These are phyloP conservation scores for Drosophila niveifrons DNA, from an alignment of 2,888 invertebrate species.

Conservation along the genomic window DNA sequence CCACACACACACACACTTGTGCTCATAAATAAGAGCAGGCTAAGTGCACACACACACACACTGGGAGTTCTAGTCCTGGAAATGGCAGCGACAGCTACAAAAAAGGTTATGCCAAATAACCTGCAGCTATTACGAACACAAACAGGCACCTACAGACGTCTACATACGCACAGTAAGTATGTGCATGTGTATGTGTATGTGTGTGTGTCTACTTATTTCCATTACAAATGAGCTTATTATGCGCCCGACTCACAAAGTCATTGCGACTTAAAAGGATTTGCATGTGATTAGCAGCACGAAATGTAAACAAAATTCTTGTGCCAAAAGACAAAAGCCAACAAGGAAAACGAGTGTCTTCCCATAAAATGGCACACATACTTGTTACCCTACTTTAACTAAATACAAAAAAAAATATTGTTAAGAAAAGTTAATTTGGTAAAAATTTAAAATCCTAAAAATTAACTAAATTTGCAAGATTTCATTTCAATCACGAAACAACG, in stretches of 20 bases:
- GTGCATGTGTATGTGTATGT: conserved; percentile 19
- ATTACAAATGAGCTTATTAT: conserved; percentile 82
- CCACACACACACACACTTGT: conserved; percentile 10
- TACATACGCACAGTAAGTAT: conserved; percentile 16
- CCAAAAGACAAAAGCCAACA: conserved; percentile 64
- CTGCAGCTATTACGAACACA: conserved; percentile 76
- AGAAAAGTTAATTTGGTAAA: background rate
- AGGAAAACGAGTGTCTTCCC: conserved; percentile 16
- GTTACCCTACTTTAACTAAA: conserved; percentile 25
- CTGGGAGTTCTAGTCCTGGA: conserved; percentile 18
- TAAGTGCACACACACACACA: conserved; percentile 30
- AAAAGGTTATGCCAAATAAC: conserved; percentile 76
- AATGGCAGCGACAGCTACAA: conserved; percentile 60
- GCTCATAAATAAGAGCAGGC: conserved; percentile 66
- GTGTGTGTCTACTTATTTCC: conserved; percentile 60
- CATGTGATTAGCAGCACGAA: conserved; percentile 78
- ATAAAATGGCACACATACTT: background rate
- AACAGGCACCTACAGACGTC: conserved; percentile 34
- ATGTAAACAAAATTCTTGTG: conserved; percentile 75
- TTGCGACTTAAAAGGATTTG: conserved; percentile 81
- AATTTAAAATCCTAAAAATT: too few relatives aligned
- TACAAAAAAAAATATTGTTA: background rate
- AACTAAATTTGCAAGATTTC: too few relatives aligned
- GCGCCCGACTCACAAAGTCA: conserved; percentile 79
- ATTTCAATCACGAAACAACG: too few relatives aligned